phyloP scores from a whole-genome alignment of 1,140 invertebrate genomes.

The Fopius arisanus region DNA sequence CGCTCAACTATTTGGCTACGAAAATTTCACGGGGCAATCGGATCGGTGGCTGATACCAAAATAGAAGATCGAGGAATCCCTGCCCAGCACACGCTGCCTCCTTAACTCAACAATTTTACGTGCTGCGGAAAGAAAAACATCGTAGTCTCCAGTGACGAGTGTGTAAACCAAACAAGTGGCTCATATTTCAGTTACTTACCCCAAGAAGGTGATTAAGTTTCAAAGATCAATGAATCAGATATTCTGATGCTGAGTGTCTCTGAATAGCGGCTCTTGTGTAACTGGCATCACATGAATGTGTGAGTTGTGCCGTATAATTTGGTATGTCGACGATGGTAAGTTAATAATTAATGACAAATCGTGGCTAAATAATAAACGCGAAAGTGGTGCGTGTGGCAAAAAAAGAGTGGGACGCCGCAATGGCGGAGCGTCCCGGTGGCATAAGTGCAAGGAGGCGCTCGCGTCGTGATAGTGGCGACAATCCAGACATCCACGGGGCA shows the following conservation, averaged over 20 bases:
- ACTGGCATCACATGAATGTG: neutral
- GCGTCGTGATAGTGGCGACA: constrained; percentile 52
- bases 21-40: constrained; percentile 22
- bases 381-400: constrained; percentile 62
- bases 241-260: neutral
- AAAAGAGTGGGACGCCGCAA: constrained; percentile 53
- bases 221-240: neutral
- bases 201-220: neutral
- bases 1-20: constrained; percentile 6
- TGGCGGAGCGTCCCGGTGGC: constrained; percentile 58
- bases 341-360: constrained; percentile 3
- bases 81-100: neutral
- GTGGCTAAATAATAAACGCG: constrained; percentile 34
- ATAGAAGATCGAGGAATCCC: constrained; percentile 29
- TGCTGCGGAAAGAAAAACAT: neutral
- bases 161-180: neutral
- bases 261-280: neutral
- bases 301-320: constrained; percentile 1
- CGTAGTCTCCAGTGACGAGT: neutral
- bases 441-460: constrained; percentile 40
- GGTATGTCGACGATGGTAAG: neutral
- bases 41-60: constrained; percentile 30
- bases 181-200: neutral
- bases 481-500: constrained; percentile 34
- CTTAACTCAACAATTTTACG: neutral